Conservation (phyloP, 2,888 invertebrate species). For the Calameuta filiformis region DNA sequence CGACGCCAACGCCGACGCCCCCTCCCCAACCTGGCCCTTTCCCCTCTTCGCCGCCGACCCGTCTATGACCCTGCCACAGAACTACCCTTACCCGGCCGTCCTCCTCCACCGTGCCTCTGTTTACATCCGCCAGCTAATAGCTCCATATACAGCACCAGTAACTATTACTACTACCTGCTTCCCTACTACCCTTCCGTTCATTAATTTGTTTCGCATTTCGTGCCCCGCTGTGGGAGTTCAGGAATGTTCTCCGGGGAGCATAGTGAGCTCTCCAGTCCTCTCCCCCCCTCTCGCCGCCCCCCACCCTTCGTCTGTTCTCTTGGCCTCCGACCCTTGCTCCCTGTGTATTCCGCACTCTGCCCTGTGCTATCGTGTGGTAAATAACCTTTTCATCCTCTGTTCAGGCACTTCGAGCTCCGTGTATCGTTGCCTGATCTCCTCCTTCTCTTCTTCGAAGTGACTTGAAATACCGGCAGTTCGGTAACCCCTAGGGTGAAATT, state of each 20-base stretch:
- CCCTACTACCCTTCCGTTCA: conserved; percentile 35
- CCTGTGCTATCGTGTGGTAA: background rate
- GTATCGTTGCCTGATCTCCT: background rate
- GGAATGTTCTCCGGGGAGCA: background rate
- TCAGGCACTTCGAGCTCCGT: background rate
- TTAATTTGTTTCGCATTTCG: conserved; percentile 38
- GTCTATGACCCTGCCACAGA: background rate
- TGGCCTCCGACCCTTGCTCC: background rate
- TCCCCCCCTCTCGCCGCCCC: too few species aligned
- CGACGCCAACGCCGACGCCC: conserved; percentile 27
- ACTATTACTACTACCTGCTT: background rate
- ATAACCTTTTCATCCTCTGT: background rate
- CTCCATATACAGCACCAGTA: conserved; percentile 33
- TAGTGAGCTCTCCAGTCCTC: background rate
- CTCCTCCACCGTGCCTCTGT: conserved; percentile 31
- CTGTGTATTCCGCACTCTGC: background rate
- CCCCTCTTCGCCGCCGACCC: background rate
- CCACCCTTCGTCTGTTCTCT: background rate
- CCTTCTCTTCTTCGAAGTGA: background rate
- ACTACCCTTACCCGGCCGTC: background rate
- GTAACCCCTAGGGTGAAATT: background rate
- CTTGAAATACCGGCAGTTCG: background rate
- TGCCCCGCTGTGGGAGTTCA: background rate
- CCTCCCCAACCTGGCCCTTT: conserved; percentile 14
- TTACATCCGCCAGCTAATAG: conserved; percentile 54